Base-by-base conservation (phyloP, 1,140 invertebrate species). In the Holcopasites calliopsidis region DNA sequence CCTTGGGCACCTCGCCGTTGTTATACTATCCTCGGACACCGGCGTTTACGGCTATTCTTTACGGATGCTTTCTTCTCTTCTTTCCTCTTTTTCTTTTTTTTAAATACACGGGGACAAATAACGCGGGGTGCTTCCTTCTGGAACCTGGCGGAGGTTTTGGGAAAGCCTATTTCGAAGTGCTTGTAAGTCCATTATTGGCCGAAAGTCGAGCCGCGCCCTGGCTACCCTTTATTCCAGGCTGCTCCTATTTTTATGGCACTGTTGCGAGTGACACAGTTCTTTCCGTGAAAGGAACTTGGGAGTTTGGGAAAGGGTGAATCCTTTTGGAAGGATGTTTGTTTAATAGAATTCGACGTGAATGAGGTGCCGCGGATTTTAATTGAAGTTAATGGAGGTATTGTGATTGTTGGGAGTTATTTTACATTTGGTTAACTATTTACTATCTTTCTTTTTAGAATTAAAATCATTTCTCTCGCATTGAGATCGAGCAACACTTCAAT, bases 171-270 rank as follows among this genome's bases (percentile, higher is more conserved):
- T 54, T 54, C 64, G 35, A 61, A 73, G 78, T 74, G 68, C 80
- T 77, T 78, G 61, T 82, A 82, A 82, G 77, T 77, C 80, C 75
- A 82, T 82, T 82, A 82, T 54, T 69, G 57, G 28, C 35, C 47
- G 77, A 74, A 52, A 79, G 68, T 80, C 62, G 64, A 69, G 57
- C 26, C n/a, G 35, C 26, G 57, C 47, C 42, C 49, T 38, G n/a
- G 55, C 50, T 65, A 47, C 57, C 74, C 42, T 26, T 73, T 50
- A 23, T 38, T 57, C 16, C 6, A 10, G 11, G 11, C 26, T 40
- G 18, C 26, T 70, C 10, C 8, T 47, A 26, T 38, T 47, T 38
- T 42, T 40, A 49, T 54, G 49, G 55, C 44, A n/a, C 38, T 44
- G n/a, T 62, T 31, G 60, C 21, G 35, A 38, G 18, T 16, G 28